A percentile compares a stretch with the other conserved stretches of the same genome.
These are phyloP conservation scores for Pogonomyrmex barbatus DNA, from an alignment of 1,140 invertebrate species.

Conservation along the genomic window DNA sequence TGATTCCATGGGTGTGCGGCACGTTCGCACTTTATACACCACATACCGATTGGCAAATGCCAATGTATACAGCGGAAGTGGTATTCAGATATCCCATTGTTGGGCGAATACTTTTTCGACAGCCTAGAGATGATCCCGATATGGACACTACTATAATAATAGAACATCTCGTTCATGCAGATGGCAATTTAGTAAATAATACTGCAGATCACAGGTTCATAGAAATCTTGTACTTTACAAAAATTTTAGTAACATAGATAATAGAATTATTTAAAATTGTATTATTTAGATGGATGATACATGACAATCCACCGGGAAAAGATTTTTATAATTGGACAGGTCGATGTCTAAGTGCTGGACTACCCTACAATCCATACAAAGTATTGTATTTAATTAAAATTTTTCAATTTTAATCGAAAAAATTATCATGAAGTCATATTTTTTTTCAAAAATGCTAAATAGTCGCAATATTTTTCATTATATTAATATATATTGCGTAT, in stretches of 20 bases:
- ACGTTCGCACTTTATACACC: conserved; percentile 89
- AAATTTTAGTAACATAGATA: neutral
- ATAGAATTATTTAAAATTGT: conserved; percentile 48
- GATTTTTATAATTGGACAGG: conserved; percentile 97
- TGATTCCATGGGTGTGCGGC: conserved; percentile 90
- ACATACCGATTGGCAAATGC: conserved; percentile 89
- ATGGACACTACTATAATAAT: conserved; percentile 93
- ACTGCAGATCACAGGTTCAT: conserved; percentile 90
- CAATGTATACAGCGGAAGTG: conserved; percentile 91
- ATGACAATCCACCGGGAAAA: conserved; percentile 88
- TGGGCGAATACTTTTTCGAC: conserved; percentile 94
- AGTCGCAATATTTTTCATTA: no score
- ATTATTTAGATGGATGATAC: conserved; percentile 87
- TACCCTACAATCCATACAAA: conserved; percentile 93
- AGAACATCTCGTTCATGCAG: conserved; percentile 94
- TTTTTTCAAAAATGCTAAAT: neutral
- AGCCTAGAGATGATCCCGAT: conserved; percentile 91
- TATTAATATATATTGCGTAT: neutral
- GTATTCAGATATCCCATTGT: conserved; percentile 95
- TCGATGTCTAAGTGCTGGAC: conserved; percentile 93
- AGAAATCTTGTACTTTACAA: conserved; percentile 66
- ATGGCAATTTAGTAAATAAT: conserved; percentile 93
- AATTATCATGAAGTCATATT: neutral
- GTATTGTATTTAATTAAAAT: conserved; percentile 84
- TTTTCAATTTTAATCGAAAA: conserved; percentile 13